Percentiles rank a stretch among this genome's conserved stretches.
Conservation (phyloP, 2,113 vertebrate genomes). For the Speoplatyrhinus poulsoni region DNA sequence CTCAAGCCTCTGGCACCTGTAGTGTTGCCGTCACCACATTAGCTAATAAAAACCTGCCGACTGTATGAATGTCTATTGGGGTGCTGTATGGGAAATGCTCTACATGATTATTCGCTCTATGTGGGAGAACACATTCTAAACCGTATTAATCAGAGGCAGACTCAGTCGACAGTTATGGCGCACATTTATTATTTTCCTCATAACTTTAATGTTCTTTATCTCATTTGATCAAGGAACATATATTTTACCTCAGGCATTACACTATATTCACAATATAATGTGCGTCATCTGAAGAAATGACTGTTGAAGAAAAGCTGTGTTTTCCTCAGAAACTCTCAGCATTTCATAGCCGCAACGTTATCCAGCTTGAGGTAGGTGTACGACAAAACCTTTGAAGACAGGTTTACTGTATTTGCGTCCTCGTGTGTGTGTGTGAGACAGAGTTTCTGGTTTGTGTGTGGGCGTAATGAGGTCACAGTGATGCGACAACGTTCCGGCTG, state of each 20-base stretch:
- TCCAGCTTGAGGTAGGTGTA: background rate
- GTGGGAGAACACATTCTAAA: background rate
- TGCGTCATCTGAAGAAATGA: too few relatives aligned
- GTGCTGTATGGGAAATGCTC: background rate
- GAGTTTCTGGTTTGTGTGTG: slow-evolving; percentile 46
- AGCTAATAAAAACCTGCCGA: slow-evolving; percentile 31
- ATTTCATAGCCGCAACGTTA: background rate
- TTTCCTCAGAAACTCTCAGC: background rate
- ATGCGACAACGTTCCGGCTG: slow-evolving; percentile 64
- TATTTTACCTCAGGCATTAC: background rate
- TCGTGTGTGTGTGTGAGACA: slow-evolving; percentile 7
- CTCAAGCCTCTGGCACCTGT: too few relatives aligned
- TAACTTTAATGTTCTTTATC: background rate
- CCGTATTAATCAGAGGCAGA: slow-evolving; percentile 1
- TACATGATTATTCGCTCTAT: background rate
- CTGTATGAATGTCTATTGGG: slow-evolving; percentile 12
- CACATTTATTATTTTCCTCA: too few relatives aligned
- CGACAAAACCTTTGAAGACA: background rate
- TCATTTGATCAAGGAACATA: background rate
- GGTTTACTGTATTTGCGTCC: background rate
- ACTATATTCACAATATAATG: too few relatives aligned
- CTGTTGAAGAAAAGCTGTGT: too few relatives aligned
- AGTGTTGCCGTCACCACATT: slow-evolving; percentile 25
- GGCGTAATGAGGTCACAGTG: slow-evolving; percentile 74
- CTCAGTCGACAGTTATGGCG: too few relatives aligned